A percentile compares a stretch with the other conserved stretches of the same genome.
These are phyloP conservation scores for Pseudochromis fuscus DNA, from an alignment of 2,797 vertebrate genomes.

Conservation along the genomic window DNA sequence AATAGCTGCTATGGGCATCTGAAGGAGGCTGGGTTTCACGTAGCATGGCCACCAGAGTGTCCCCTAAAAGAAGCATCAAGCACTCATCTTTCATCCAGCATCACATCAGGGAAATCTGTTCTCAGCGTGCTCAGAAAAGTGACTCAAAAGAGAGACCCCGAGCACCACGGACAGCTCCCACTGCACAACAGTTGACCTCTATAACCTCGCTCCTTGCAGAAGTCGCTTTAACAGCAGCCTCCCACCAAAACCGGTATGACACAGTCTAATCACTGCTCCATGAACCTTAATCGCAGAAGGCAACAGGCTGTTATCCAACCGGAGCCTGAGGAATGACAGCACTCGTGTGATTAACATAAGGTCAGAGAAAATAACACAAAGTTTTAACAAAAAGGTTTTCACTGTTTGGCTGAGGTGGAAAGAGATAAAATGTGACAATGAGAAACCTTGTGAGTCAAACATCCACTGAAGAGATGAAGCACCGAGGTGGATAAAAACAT, in stretches of 20 bases:
- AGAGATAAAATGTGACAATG: neutral
- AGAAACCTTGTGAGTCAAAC: neutral
- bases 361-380: neutral
- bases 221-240: constrained; percentile 43
- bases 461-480: neutral
- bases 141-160: constrained; percentile 36
- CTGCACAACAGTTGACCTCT: constrained; percentile 55
- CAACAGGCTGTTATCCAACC: constrained; percentile 16
- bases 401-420: neutral
- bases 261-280: constrained; percentile 47
- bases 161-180: constrained; percentile 39
- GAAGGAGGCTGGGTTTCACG: constrained; percentile 41
- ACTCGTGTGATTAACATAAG: constrained; percentile 17
- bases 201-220: constrained; percentile 32
- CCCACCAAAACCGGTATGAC: constrained; percentile 40
- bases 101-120: constrained; percentile 29
- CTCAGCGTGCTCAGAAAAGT: constrained; percentile 11
- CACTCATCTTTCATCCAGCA: constrained; percentile 20
- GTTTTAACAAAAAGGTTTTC: too few species aligned
- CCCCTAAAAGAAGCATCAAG: constrained; percentile 17
- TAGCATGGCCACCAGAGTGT: constrained; percentile 28
- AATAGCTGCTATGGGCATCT: constrained; percentile 59
- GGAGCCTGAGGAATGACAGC: constrained; percentile 29
- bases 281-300: constrained; percentile 52
- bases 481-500: neutral